Evolutionary conservation across 2,113 vertebrate species (phyloP), one percentile per base, ranked within the genome.

Genomic region (Meriones unguiculatus): DNA sequence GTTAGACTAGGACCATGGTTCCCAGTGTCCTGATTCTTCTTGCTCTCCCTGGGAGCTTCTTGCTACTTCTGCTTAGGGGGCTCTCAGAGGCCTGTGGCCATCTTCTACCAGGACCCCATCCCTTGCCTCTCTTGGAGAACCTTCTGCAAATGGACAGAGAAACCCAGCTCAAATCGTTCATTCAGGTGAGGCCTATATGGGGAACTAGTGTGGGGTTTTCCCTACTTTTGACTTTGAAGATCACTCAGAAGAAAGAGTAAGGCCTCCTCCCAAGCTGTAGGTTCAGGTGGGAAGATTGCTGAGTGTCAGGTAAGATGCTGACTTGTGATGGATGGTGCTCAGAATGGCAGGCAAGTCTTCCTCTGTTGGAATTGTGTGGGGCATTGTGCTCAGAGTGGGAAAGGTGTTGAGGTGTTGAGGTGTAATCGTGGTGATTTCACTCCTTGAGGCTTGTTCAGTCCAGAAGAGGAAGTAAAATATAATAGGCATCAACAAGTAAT

Each of bases 61-160:
- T 57, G 57, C 57, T 57, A 13, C 57, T 57, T 15, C 57, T 57
- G 15, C 12, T 57, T 15, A 57, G 57, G 57, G 57, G 57, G 2
- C 57, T 14, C 13, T 57, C 57, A 57, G 15, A 57, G 64, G 2
- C 9, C 24, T 28, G 1, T 25, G 20, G 10, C 5, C 14, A 35
- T 35, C 38, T 15, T 13, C 57, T 15, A 57, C 57, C 57, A 57
- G 57, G 57, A 57, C 57, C 57, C 57, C 57, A 15, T 12, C 57
- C 57, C 57, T 57, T 57, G 57, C 57, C 57, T 2, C 28, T 98
- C n/a, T 24, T 98, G 15, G 98, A 98, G 57, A 98, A 98, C 78
- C 2, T 98, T 15, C 91, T 98, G 32, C 97, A 98, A n/a, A 91
- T 98, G 89, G 92, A 96, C 22, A 89, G 94, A 30, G 32, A 25